Evolutionary conservation across 2,113 vertebrate species (phyloP).

Genomic region (Gallinago media): DNA sequence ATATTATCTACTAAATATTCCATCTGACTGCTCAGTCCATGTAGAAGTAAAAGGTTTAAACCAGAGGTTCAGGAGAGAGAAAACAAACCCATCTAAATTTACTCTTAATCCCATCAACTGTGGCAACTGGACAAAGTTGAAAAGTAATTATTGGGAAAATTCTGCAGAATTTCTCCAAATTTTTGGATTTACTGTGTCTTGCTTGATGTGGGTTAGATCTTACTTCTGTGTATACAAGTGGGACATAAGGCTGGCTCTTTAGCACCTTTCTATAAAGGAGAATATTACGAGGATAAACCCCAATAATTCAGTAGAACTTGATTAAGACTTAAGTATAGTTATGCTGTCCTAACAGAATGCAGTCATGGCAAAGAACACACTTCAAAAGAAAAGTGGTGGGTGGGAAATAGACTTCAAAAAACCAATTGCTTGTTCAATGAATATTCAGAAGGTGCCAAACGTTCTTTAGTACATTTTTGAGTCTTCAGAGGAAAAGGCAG

Average conservation of each 20-base stretch:
- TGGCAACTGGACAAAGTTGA: background rate
- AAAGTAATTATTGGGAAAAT: background rate
- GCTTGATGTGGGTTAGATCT: rapidly evolving
- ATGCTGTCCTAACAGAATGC: background rate
- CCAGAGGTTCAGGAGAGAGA: background rate
- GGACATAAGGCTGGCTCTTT: background rate
- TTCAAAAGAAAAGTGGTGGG: background rate
- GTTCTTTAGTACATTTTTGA: background rate
- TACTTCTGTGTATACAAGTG: background rate
- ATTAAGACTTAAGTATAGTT: background rate
- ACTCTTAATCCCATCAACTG: background rate
- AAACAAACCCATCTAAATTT: background rate
- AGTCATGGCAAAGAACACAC: background rate
- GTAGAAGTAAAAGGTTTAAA: background rate
- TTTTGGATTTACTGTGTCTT: background rate
- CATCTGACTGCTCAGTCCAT: background rate
- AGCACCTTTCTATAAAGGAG: background rate
- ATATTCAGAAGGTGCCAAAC: background rate
- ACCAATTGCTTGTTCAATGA: background rate
- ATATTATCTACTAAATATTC: background rate
- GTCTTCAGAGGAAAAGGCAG: background rate
- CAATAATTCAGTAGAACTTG: background rate
- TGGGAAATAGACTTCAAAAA: background rate
- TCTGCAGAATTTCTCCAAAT: background rate
- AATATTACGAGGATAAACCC: background rate